phyloP scores from a whole-genome alignment of 2,113 vertebrate genomes.

The Centrocercus urophasianus region DNA sequence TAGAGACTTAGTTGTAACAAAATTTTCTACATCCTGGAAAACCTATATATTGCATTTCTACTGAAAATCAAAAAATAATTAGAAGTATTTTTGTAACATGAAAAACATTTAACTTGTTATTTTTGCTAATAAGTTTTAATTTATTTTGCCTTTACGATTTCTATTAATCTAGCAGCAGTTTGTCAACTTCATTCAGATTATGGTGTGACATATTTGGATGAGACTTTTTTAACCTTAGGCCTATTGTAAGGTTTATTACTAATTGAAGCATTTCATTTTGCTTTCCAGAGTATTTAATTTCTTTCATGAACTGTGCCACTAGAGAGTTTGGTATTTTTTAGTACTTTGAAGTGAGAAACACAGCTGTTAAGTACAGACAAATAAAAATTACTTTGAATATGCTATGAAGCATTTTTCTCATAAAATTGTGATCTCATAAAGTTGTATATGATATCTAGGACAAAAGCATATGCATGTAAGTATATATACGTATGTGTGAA shows the following conservation, averaged over 20 bases:
- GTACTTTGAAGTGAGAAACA: background rate
- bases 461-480: background rate
- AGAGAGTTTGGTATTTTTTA: background rate
- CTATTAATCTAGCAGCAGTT: background rate
- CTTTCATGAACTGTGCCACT: background rate
- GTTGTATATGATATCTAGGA: background rate
- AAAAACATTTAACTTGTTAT: background rate
- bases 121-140: background rate
- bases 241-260: background rate
- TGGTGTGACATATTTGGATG: background rate
- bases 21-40: background rate
- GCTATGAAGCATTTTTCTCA: background rate
- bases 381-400: background rate
- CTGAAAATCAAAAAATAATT: background rate
- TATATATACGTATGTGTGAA: too few species aligned
- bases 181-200: background rate
- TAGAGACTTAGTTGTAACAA: background rate
- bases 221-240: background rate
- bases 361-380: background rate
- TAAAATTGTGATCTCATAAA: background rate
- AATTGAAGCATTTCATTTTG: background rate
- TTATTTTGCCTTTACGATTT: background rate
- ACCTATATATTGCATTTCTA: background rate
- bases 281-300: background rate
- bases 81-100: background rate